Evolutionary conservation across 2,888 invertebrate species (phyloP), one percentile per base, ranked within the genome.

Genomic region (Drosophila mettleri): DNA sequence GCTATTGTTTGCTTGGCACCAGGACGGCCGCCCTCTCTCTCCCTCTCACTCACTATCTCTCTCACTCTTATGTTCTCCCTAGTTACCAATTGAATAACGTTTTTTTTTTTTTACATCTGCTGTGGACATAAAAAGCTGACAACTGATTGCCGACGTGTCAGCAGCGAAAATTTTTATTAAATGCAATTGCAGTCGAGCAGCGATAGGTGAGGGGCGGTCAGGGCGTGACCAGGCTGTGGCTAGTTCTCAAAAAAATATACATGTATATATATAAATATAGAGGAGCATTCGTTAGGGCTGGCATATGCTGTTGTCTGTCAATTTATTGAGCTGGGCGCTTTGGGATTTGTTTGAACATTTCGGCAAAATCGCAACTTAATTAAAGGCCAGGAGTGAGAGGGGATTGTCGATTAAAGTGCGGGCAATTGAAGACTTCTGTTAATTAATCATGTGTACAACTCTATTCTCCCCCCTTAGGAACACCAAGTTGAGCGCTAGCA

Each of bases 401-500:
- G 20, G 31, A 20, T 31, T 43, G 20, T 2, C 54, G 36, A 41
- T 53, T 64, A 46, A 6, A 20, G 27, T 10, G 18, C 36, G 20
- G 24, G 5, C 57, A 74, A 59, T 73, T 46, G 20, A 29, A 41
- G 10, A 74, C 45, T 62, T 29, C 55, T 29, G 33, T 51, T 31
- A 46, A 39, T 33, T 74, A 61, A 67, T 66, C 64, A 27, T 16
- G 12, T 7, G 2, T 8, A 41, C 33, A 16, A 49, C 49, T 34
- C 18, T n/a, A 1, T 4, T 54, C 49, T 52, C 54, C 41, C 10
- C 43, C 91, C 91, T 22, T 89, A 95, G 96, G 69, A 95, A 95
- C 89, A 94, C 94, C 78, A 95, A 95, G 90, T 93, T 95, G 85
- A 96, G 96, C 73, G 94, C 94, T 73, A 95, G 94, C 89, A 94